Evolutionary conservation across 2,113 vertebrate species (phyloP).

Genomic region (Ramphastos sulfuratus): DNA sequence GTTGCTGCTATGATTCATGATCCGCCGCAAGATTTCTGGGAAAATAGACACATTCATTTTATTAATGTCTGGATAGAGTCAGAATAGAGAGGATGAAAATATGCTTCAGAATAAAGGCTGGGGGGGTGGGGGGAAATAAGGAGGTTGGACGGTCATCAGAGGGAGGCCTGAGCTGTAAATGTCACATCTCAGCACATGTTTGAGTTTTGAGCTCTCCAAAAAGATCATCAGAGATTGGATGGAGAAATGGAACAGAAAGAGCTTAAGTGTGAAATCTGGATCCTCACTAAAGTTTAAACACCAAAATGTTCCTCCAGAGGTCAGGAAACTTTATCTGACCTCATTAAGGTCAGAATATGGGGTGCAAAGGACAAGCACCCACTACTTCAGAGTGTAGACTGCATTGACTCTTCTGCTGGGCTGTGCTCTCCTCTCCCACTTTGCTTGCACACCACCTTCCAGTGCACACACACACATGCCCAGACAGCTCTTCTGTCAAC

Average conservation of each 20-base stretch:
- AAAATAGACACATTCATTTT: conserved; percentile 30
- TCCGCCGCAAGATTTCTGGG: conserved; percentile 24
- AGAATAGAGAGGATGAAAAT: conserved; percentile 41
- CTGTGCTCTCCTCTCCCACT: background rate
- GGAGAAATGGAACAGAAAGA: background rate
- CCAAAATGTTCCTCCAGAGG: background rate
- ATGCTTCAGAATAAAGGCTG: background rate
- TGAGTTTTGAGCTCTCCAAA: conserved; percentile 8
- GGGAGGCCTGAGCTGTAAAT: conserved; percentile 19
- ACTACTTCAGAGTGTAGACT: background rate
- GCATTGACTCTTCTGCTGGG: background rate
- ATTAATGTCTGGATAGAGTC: conserved; percentile 18
- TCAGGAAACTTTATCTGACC: background rate
- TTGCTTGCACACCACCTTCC: background rate
- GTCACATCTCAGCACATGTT: background rate
- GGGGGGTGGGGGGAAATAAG: background rate
- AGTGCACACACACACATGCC: accelerated
- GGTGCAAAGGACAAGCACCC: background rate
- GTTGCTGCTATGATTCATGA: conserved; percentile 18
- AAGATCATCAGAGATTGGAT: background rate
- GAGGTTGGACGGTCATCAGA: conserved; percentile 28
- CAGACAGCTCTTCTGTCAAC: background rate
- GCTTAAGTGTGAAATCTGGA: conserved; percentile 26
- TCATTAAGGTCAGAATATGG: background rate
- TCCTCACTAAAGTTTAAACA: background rate